Evolutionary conservation across 2,888 invertebrate genomes (phyloP), one percentile per base, ranked within the genome.

Genomic region (Dryobotodes eremita): DNA sequence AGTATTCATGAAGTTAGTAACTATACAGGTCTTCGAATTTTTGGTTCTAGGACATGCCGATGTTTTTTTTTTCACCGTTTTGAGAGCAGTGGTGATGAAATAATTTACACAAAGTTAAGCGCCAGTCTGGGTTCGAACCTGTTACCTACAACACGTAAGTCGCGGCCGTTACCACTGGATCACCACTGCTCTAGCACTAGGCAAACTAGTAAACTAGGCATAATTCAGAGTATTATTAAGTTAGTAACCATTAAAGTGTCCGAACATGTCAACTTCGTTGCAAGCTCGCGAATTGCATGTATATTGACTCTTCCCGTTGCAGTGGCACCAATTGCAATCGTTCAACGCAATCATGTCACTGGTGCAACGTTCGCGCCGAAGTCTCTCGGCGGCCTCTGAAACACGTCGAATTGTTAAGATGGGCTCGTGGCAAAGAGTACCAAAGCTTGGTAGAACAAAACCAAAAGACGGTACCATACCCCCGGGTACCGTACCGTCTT

Each of bases 311-410:
- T 83, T 82, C 0, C 2, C 4, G 13, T 88, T 87, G 71, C 96
- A 96, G 4, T 82, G 76, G 70, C 96, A 96, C 95, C 95, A 95
- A 82, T 96, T 96, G 85, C 96, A 96, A 64, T 96, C 96, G 82
- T 96, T 96, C 6, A 96, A 72, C 0, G 92, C 92, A 2, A 89
- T 73, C 0, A 87, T 77, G 23, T 92, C 87, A 23, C 75, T 87
- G 0, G 48, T 61, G 75, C 95, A 96, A 23, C 79, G 82, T 20
- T 92, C 90, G 1, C 69, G 81, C 95, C 93, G 95, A 46, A 94
- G 5, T 23, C 80, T 86, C 57, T 88, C 62, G 4, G 92, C 80
- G 5, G 93, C 79, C 53, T 91, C 95, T 95, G 85, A 3, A 91
- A 91, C 64, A 66, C 11, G 61, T 13, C 3, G 31, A 50, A 69